Conservation (phyloP, 2,888 invertebrate genomes). For the Sialis fuliginosa region DNA sequence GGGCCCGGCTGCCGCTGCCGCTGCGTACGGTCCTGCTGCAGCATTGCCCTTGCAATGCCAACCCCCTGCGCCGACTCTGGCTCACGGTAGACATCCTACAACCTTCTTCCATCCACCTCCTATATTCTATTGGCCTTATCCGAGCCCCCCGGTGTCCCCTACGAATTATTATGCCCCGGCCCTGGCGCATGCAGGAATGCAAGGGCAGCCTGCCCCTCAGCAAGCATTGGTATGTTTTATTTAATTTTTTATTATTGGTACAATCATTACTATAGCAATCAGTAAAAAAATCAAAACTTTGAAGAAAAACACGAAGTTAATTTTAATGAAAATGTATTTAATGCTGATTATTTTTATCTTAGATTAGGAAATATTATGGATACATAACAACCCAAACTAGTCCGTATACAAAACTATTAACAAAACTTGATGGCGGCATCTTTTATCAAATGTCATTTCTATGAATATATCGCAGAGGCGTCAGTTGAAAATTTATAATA, state of each 20-base stretch:
- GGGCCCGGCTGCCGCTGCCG: conserved; percentile 24
- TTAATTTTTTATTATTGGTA: not conserved
- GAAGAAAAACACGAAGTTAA: not conserved
- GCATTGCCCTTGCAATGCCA: conserved; percentile 18
- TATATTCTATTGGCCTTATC: conserved; percentile 84
- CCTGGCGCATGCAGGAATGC: conserved; percentile 22
- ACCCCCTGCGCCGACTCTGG: conserved; percentile 24
- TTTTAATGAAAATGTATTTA: not conserved
- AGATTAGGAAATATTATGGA: too few species aligned
- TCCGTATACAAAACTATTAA: too few species aligned
- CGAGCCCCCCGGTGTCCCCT: conserved; percentile 86
- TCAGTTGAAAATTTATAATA: too few species aligned
- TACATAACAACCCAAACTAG: too few species aligned
- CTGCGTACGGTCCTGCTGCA: conserved; percentile 34
- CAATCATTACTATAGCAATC: not conserved
- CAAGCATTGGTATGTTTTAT: conserved; percentile 17
- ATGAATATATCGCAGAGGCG: too few species aligned
- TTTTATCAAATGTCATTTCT: too few species aligned
- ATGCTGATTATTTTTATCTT: not conserved
- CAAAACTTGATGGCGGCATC: too few species aligned
- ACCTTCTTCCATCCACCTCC: conserved; percentile 42
- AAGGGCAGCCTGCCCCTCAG: conserved; percentile 23
- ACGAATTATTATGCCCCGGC: conserved; percentile 67
- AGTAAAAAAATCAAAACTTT: not conserved
- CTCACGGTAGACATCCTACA: conserved; percentile 22